Base-by-base conservation (phyloP, 2,797 vertebrate species). In the Characodon lateralis region DNA sequence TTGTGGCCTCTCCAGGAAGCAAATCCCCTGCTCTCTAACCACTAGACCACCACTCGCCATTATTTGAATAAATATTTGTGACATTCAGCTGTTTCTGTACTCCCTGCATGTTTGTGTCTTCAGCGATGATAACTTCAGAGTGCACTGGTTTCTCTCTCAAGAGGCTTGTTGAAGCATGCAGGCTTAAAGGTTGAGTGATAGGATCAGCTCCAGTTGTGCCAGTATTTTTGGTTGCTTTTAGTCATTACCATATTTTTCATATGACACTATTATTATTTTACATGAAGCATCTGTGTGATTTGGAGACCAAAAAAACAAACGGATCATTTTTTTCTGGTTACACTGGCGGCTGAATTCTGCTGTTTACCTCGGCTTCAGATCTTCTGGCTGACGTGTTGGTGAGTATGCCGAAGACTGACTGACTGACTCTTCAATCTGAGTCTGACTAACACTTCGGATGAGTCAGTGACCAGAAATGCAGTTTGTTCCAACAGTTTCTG, bases 391-490 rank as follows among this genome's bases (percentile, higher is more conserved):
- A 73, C 66, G 59, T 78, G 80, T 85, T 81, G 72, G 66, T 75
- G 71, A 81, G 88, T 81, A 72, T 58, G 78, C 88, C 80, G 83
- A 85, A 90, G 79, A 87, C 82, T 88, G 83, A 82, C 85, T 83
- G 79, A 88, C 31, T 35, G 31, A 31, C 28, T 31, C 28, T 56
- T 50, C 39, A 79, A 88, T 91, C 88, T 76, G 73, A 59, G 78
- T 76, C 76, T 81, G 28, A 55, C 73, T 73, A 55, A 84, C 18
- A 72, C 68, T 78, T 50, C 22, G 53, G 31, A 78, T 85, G 81
- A 88, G 69, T 89, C 86, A 74, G 75, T 74, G 68, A 66, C 41
- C 20, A 81, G 68, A 85, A 75, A 78, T 76, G 0, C 73, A 24
- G 46, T 74, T 31, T 0, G n/a, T 43, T 68, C 43, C 39, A 22